Evolutionary conservation across 2,888 invertebrate species (phyloP), one percentile per base, ranked within the genome.

Genomic region (Linhomoeus sp.): DNA sequence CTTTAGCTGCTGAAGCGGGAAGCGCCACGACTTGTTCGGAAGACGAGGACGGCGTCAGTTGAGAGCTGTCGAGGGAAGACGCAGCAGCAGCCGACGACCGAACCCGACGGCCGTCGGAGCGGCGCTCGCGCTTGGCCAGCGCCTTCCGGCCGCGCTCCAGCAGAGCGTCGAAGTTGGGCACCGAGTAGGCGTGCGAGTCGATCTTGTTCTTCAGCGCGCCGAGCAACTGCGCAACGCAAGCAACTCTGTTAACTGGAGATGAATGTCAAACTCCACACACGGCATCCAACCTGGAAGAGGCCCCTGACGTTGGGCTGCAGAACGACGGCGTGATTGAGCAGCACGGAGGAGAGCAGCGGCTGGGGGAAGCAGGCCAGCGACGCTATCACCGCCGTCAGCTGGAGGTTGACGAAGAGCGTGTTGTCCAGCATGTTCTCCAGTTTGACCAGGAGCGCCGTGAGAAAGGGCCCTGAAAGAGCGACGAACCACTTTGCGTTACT

Each of bases 291-390:
- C 41, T 46, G 45, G 23, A 25, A 41, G 14, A 46, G 26, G 3
- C 35, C 25, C 36, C 39, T 46, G 36, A 88, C 81, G 61, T 81
- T 81, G 1, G 87, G 86, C 65, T 86, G 85, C 61, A 86, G 76
- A 55, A 82, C 79, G 56, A 78, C 76, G 65, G 78, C 78, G 50
- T 83, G 79, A 60, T 85, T 83, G 51, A 94, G 73, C 41, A 94
- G 72, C 64, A 88, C 77, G 2, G 87, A 81, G 53, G 83, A 76
- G 45, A 92, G 72, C 46, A 92, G 70, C 7, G 88, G 85, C 56
- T 88, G 80, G 0, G 90, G 85, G 67, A 85, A 81, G 49, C 81
- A 76, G 5, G 86, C 81, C 53, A 94, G 72, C 54, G 82, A 77
- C 33, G 84, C 78, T 42, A 94, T 74, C 26, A 88, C 73, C 2